Evolutionary conservation across 2,888 invertebrate genomes (phyloP), one percentile per base, ranked within the genome.

Genomic region (Pedicia rivosa): DNA sequence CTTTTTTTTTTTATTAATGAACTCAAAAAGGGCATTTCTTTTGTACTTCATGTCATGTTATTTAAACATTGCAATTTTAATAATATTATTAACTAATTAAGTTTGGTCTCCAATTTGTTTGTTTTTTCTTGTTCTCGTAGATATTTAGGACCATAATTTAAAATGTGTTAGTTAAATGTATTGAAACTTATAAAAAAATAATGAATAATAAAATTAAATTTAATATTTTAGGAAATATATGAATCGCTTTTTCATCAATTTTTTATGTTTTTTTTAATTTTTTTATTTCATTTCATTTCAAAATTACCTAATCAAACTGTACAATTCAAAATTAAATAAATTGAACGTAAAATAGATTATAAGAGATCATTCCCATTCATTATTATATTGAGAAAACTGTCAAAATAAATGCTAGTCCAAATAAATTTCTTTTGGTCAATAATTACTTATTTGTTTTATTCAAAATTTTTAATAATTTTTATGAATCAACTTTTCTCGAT

Each of bases 231-330:
- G 8, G 8, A 24, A 24, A 20, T 6, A 20, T 49, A 37, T 14
- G 13, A 37, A 38, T 10, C 41, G 40, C 36, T 41, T 40, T 33
- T 43, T 42, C 38, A 36, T 30, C 17, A 41, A 32, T 30, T 36
- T 26, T 12, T 22, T 37, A 10, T 37, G 13, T 35, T 36, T 35
- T 4, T 27, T n/a, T 13, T 12, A n/a, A 12, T 29, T 22, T 33
- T 30, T 29, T 25, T 27, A 19, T 19, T 30, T 24, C 28, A 30
- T 27, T 38, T 20, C 5, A 20, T 20, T 20, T 20, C 8, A 6
- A 20, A 8, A 20, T 6, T 10, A 24, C 24, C 8, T 24, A 10
- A 10, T 24, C n/a, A 10, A 24, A 24, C n/a, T 24, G 24, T 24
- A 24, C n/a, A 10, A 24, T 20, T 20, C 8, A 24, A 24, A 10